phyloP scores from a whole-genome alignment of 2,888 invertebrate genomes.

The Bursaphelenchus okinawaensis region DNA sequence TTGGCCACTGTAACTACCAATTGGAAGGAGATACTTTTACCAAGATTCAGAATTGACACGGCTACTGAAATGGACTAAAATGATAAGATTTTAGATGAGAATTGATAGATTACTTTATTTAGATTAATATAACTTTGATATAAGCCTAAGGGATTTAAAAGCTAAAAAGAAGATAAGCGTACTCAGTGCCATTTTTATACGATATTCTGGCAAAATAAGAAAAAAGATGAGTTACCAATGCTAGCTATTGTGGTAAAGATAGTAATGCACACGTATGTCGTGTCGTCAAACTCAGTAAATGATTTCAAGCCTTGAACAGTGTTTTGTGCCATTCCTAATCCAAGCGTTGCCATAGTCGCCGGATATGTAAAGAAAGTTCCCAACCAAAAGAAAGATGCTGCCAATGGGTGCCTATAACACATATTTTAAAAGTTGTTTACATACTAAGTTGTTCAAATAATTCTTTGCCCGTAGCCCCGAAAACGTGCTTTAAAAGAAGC shows the following conservation, averaged over 20 bases:
- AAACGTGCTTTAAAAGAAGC: not conserved
- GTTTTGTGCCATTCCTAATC: constrained; percentile 46
- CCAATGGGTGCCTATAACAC: constrained; percentile 38
- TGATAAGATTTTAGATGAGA: too few species aligned
- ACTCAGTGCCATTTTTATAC: too few species aligned
- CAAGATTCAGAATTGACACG: not conserved
- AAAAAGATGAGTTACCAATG: too few species aligned
- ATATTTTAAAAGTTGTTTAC: not conserved
- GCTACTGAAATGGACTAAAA: not conserved
- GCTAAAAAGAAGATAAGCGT: too few species aligned
- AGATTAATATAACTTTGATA: too few species aligned
- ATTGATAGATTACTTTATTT: too few species aligned
- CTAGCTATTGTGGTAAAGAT: too few species aligned
- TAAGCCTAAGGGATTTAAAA: not conserved
- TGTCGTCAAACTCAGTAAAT: not conserved
- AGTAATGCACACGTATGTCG: too few species aligned
- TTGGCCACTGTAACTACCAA: constrained; percentile 40
- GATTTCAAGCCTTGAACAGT: constrained; percentile 28
- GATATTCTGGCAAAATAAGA: too few species aligned
- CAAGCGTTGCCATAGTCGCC: constrained; percentile 41
- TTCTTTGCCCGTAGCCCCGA: too few species aligned
- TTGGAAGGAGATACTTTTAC: constrained; percentile 35
- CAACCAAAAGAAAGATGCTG: constrained; percentile 46
- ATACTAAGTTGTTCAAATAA: too few species aligned
- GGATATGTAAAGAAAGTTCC: constrained; percentile 47